Conservation (phyloP, 2,113 vertebrate genomes). For the Myxocyprinus asiaticus region DNA sequence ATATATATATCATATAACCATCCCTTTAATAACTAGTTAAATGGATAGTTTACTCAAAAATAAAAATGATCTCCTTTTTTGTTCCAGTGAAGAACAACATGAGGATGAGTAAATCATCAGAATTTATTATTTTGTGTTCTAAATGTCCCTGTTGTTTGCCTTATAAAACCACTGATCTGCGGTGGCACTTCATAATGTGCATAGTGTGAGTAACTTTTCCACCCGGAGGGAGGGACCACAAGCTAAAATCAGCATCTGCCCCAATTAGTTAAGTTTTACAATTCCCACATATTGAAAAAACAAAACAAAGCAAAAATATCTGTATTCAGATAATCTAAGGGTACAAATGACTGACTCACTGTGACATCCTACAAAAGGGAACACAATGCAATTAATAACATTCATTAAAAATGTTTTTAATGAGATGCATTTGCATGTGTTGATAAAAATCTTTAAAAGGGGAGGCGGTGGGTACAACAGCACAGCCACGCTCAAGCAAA, state of each 20-base stretch:
- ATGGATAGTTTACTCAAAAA: no score
- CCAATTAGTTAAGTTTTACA: neutral
- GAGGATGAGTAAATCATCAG: no score
- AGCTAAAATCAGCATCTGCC: neutral
- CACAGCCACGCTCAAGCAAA: slow-evolving; percentile 18
- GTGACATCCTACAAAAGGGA: neutral
- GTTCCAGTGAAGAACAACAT: no score
- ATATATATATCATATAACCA: no score
- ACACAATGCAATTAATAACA: neutral
- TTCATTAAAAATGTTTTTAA: slow-evolving; percentile 14
- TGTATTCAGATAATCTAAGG: neutral
- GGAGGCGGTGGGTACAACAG: slow-evolving; percentile 22
- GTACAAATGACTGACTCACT: neutral
- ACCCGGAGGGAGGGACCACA: neutral
- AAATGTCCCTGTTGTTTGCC: no score
- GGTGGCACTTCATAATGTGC: neutral
- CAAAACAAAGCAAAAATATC: no score
- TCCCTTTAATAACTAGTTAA: no score
- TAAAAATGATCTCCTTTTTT: no score
- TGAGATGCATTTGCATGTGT: slow-evolving; percentile 52
- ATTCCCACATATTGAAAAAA: no score
- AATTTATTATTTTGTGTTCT: no score
- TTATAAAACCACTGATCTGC: no score
- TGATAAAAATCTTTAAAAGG: slow-evolving; percentile 67
- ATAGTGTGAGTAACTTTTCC: neutral